A percentile compares a stretch with the other conserved stretches of the same genome.
Evolutionary conservation across 37 sponge, comb jelly and placozoan genomes (phyloP).

Genomic region (Haliclona indistincta): DNA sequence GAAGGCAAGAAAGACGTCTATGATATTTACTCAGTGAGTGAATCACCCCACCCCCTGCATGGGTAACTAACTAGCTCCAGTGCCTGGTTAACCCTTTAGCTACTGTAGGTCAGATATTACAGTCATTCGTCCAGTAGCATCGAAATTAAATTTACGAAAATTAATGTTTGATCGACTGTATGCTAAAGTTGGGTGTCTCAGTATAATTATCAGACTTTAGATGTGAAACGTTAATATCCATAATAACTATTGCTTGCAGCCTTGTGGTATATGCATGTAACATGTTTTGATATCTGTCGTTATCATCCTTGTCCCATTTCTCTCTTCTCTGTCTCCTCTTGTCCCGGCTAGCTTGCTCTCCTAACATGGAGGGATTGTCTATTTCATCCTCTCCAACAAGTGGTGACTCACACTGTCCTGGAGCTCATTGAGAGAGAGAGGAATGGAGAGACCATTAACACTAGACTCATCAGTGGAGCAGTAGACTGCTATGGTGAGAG

Average conservation of each 20-base stretch:
- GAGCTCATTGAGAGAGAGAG: conserved; percentile 91
- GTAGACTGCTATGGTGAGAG: conserved; percentile 89
- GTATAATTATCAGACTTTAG: not conserved
- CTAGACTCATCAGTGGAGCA: conserved; percentile 90
- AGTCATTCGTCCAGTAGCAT: no score
- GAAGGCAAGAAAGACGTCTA: conserved; percentile 93
- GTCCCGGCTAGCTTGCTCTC: conserved; percentile 59
- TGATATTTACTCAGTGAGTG: conserved; percentile 87
- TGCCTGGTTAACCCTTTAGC: not conserved
- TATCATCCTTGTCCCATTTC: no score
- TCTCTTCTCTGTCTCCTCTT: not conserved
- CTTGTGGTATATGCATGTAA: not conserved
- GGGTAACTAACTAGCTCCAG: not conserved
- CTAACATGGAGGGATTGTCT: conserved; percentile 85
- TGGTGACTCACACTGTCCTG: conserved; percentile 86
- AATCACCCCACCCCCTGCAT: not conserved
- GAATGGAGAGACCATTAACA: conserved; percentile 96
- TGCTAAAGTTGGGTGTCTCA: no score
- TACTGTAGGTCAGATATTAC: no score
- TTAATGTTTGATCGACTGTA: no score
- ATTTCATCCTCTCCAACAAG: conserved; percentile 57
- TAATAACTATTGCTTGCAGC: not conserved
- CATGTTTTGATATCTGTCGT: not conserved
- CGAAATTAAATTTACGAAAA: no score
- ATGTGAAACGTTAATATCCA: not conserved